A percentile compares a stretch with the other conserved stretches of the same genome.
These are phyloP conservation scores for Gyps fulvus DNA, from an alignment of 2,113 vertebrate species.

Conservation along the genomic window DNA sequence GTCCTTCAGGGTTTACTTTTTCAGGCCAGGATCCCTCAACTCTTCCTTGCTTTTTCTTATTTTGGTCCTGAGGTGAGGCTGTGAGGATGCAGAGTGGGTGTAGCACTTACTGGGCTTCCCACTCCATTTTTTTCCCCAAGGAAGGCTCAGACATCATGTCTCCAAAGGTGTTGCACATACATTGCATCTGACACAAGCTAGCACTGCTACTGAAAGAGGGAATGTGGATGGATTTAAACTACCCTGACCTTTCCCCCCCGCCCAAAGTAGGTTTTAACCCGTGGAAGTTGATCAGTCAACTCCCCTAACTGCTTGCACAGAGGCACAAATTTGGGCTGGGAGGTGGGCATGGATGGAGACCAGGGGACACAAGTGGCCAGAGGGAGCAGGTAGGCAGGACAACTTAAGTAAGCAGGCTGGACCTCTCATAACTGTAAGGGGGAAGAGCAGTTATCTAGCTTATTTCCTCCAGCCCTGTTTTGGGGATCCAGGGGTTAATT, in stretches of 20 bases:
- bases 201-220: neutral
- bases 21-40: neutral
- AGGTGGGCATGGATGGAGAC: neutral
- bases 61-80: neutral
- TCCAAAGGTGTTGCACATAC: accelerated
- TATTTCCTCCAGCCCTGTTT: neutral
- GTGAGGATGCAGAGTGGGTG: neutral
- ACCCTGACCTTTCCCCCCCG: neutral
- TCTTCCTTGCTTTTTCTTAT: neutral
- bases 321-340: neutral
- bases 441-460: neutral
- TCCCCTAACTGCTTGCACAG: neutral
- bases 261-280: neutral
- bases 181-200: neutral
- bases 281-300: accelerated
- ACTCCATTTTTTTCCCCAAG: neutral
- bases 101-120: neutral
- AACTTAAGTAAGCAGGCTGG: neutral
- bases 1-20: neutral
- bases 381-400: neutral
- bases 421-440: accelerated
- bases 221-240: neutral
- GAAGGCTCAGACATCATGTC: neutral
- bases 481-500: neutral
- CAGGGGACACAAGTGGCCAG: neutral